Evolutionary conservation across 1,140 invertebrate genomes (phyloP).

Genomic region (Drosophila eugracilis): DNA sequence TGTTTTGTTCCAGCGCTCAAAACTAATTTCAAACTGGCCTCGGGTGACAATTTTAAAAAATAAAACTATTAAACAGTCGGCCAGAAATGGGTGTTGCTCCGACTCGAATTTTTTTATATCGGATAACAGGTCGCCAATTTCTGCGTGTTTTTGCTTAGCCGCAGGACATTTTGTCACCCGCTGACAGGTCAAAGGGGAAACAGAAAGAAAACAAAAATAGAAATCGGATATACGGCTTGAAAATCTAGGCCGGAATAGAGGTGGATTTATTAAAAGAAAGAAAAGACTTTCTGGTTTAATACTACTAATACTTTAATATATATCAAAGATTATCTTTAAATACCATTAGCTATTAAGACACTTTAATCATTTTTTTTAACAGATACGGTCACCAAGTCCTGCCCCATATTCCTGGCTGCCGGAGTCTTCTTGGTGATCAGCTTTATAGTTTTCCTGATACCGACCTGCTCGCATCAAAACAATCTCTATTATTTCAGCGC

Average conservation of each 20-base stretch:
- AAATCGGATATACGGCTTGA: too few relatives aligned
- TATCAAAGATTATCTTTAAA: too few relatives aligned
- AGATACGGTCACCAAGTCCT: constrained; percentile 90
- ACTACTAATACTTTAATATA: too few relatives aligned
- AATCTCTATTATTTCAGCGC: constrained; percentile 88
- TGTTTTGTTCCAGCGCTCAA: constrained; percentile 11
- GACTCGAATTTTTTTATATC: not conserved
- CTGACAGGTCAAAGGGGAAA: not conserved
- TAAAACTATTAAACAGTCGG: constrained; percentile 36
- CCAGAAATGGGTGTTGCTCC: not conserved
- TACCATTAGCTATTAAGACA: too few relatives aligned
- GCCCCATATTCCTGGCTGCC: constrained; percentile 87
- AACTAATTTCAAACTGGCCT: constrained; percentile 49
- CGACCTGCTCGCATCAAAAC: constrained; percentile 86
- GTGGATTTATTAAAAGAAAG: not conserved
- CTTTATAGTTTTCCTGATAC: constrained; percentile 88
- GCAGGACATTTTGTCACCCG: constrained; percentile 10
- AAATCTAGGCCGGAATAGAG: not conserved
- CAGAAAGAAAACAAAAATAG: not conserved
- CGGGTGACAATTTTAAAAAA: constrained; percentile 45
- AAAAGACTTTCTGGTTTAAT: too few relatives aligned
- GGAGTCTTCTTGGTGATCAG: constrained; percentile 87
- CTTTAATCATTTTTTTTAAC: constrained; percentile 15
- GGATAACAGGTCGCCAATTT: not conserved
- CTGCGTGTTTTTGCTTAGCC: constrained; percentile 14